Evolutionary conservation across 2,888 invertebrate species (phyloP).

Genomic region (Aphidius colemani): DNA sequence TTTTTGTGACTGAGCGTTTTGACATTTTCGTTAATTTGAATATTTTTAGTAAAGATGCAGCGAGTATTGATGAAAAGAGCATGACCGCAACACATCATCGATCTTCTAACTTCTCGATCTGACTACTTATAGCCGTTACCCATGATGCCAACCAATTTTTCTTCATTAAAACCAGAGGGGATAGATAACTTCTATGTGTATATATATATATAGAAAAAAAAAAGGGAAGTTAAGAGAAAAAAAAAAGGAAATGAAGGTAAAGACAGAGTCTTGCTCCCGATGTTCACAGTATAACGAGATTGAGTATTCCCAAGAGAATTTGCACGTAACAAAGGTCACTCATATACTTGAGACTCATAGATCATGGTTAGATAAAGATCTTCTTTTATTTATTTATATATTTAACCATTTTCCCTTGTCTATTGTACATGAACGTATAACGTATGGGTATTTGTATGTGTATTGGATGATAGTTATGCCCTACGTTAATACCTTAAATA

Average conservation of each 20-base stretch:
- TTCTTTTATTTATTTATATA: slow-evolving; percentile 21
- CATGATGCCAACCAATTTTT: slow-evolving; percentile 39
- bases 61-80: background rate
- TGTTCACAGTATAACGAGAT: slow-evolving; percentile 35
- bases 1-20: too few species aligned
- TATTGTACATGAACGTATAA: slow-evolving; percentile 11
- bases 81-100: slow-evolving; percentile 27
- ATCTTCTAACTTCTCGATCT: slow-evolving; percentile 30
- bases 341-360: slow-evolving; percentile 51
- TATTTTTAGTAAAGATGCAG: slow-evolving; percentile 7
- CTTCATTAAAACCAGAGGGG: slow-evolving; percentile 38
- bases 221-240: background rate
- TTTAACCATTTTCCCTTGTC: slow-evolving; percentile 28
- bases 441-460: slow-evolving; percentile 12
- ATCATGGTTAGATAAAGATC: slow-evolving; percentile 51
- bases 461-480: background rate
- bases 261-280: background rate
- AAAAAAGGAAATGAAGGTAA: too few species aligned
- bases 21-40: too few species aligned
- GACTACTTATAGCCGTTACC: slow-evolving; percentile 18
- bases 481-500: slow-evolving; percentile 43
- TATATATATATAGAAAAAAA: slow-evolving; percentile 10
- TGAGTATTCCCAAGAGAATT: slow-evolving; percentile 44
- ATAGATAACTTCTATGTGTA: slow-evolving; percentile 16
- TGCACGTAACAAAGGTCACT: slow-evolving; percentile 51